Evolutionary conservation across 2,113 vertebrate species (phyloP), one percentile per base, ranked within the genome.

Genomic region (Neoarius graeffei): DNA sequence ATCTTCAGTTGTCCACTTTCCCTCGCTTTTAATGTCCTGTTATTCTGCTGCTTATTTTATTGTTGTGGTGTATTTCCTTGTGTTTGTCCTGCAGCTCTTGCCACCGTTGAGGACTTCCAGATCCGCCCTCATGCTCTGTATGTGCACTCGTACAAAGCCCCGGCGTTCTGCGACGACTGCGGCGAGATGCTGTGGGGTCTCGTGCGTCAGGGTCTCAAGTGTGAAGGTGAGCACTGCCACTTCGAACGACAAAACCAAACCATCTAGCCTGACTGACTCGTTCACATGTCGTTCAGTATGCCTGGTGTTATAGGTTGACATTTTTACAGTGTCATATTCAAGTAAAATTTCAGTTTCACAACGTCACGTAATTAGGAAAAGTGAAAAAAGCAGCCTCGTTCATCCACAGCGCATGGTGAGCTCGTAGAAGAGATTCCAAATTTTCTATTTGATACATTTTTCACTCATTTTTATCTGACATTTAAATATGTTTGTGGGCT

Each of bases 151-250:
- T 99, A 99, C 94, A 99, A 99, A 92, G 97, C 98, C 87, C 98
- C 98, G 90, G 98, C 98, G 88, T 99, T 99, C 93, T 99, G 98
- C 89, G 98, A 99, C 94, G 99, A 99, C 95, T 99, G 98, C 10
- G 98, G 98, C 86, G 98, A 99, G 94, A 99, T 99, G 98, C 96
- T 99, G 56, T 99, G 98, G 97, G 98, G 98, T 91, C 96, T 99
- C 84, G 98, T 99, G 90, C 97, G 98, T 79, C 98, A 99, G 92
- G 98, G 98, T 81, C 96, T 99, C 89, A 99, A 99, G 95, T 99
- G 98, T 94, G 98, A 99, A 98, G 98, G 98, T 99, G 74, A 84
- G 73, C n/a, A 30, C 11, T 9, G 57, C 5, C 14, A 3, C 48
- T 27, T 3, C 64, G 3, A n/a, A 19, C 35, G 66, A 69, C 50